phyloP scores from a whole-genome alignment of 1,140 invertebrate species.

The Drosophila quadrilineata region DNA sequence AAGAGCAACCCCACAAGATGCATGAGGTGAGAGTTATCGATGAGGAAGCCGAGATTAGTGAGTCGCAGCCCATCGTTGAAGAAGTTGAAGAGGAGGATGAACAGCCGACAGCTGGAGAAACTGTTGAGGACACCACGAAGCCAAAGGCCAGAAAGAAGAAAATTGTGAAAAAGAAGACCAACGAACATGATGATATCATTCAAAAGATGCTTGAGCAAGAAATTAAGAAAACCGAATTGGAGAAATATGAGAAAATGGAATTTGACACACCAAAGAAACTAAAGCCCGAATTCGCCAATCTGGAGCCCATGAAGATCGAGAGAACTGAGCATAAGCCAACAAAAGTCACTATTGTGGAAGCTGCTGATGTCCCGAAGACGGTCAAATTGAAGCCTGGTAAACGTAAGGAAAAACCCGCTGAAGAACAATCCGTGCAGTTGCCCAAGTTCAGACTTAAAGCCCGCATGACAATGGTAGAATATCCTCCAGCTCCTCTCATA shows the following conservation, averaged over 20 bases:
- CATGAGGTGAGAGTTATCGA: slow-evolving; percentile 65
- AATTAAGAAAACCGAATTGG: slow-evolving; percentile 77
- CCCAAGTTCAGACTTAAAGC: slow-evolving; percentile 75
- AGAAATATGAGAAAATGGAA: slow-evolving; percentile 75
- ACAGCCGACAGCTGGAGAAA: slow-evolving; percentile 30
- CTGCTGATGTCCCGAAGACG: slow-evolving; percentile 64
- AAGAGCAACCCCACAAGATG: slow-evolving; percentile 55
- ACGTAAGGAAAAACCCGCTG: slow-evolving; percentile 69
- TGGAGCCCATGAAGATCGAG: slow-evolving; percentile 75
- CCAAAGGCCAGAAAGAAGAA: slow-evolving; percentile 71
- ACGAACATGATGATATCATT: slow-evolving; percentile 78
- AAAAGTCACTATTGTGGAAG: slow-evolving; percentile 69
- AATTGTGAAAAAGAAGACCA: slow-evolving; percentile 66
- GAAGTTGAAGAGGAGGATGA: slow-evolving; percentile 65
- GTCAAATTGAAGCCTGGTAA: slow-evolving; percentile 72
- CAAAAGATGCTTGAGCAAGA: slow-evolving; percentile 71
- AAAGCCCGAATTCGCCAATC: slow-evolving; percentile 68
- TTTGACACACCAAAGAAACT: slow-evolving; percentile 69
- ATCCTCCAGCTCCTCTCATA: slow-evolving; percentile 55
- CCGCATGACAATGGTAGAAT: slow-evolving; percentile 67
- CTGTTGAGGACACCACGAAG: slow-evolving; percentile 46
- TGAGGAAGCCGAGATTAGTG: slow-evolving; percentile 49
- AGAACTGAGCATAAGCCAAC: slow-evolving; percentile 75
- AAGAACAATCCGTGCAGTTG: slow-evolving; percentile 53
- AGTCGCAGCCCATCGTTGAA: slow-evolving; percentile 68